phyloP scores from a whole-genome alignment of 2,797 vertebrate species.

The Coilia nasus region DNA sequence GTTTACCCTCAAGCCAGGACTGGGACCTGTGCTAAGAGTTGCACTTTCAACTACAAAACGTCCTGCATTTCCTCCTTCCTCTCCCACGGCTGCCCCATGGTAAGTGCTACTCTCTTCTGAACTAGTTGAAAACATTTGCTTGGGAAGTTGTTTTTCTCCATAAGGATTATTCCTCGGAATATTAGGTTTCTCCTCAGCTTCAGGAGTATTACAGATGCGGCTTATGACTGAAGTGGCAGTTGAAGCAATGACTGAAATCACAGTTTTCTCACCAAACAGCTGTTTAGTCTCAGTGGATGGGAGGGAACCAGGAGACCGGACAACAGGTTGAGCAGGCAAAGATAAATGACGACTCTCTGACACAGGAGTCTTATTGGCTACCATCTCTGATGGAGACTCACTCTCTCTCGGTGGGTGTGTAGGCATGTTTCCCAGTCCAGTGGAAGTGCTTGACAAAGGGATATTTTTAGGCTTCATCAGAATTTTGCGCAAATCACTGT shows the following conservation, averaged over 20 bases:
- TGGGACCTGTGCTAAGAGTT: conserved; percentile 76
- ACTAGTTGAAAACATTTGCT: conserved; percentile 80
- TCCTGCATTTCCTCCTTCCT: conserved; percentile 83
- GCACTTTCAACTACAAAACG: conserved; percentile 84
- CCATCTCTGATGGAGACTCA: conserved; percentile 54
- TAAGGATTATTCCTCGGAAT: conserved; percentile 80
- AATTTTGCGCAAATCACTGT: conserved; percentile 93
- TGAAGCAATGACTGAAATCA: conserved; percentile 88
- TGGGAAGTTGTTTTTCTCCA: conserved; percentile 76
- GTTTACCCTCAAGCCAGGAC: conserved; percentile 91
- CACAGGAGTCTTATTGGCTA: conserved; percentile 70
- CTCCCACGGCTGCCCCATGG: conserved; percentile 74
- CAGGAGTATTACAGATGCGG: conserved; percentile 88
- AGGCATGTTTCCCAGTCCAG: conserved; percentile 72
- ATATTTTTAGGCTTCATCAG: conserved; percentile 91
- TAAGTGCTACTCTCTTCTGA: conserved; percentile 86
- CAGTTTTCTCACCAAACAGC: conserved; percentile 77
- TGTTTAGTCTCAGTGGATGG: conserved; percentile 78
- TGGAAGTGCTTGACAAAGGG: conserved; percentile 68
- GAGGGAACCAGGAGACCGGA: conserved; percentile 68
- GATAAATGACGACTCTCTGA: conserved; percentile 74
- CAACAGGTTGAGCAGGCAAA: conserved; percentile 68
- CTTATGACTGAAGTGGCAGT: conserved; percentile 96
- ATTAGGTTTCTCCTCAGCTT: conserved; percentile 86
- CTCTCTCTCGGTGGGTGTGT: conserved; percentile 71